Base-by-base conservation (phyloP, 2,797 vertebrate genomes). In the Thunnus albacares region DNA sequence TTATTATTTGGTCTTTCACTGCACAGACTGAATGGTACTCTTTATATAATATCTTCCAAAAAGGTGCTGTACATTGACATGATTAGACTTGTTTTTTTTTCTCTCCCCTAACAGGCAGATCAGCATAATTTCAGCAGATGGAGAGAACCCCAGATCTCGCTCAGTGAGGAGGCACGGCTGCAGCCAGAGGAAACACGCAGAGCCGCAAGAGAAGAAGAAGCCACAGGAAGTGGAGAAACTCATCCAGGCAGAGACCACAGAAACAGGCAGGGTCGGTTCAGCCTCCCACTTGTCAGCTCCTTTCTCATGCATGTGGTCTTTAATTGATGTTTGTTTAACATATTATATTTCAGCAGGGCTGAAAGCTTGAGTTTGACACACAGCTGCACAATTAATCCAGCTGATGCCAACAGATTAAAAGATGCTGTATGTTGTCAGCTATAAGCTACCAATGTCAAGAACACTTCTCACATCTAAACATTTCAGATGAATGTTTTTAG, bases 41-140 rank as follows among this genome's bases (percentile, higher is more conserved):
- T 26, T 28, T 9, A 18, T 11, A 10, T 47, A n/a, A 10, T 15
- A 9, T 18, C 11, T 18, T 51, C 35, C 26, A 56, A 12, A 1
- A 9, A 38, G 7, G 24, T 33, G 1, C 5, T 22, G 12, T 2
- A 9, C 22, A 6, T 12, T 47, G n/a, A 71, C 0, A 0, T 49
- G 1, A 8, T 22, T 43, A 52, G 1, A 52, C 6, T 9, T 28
- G 15, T 57, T 14, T 28, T 3, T n/a, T 8, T 4, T 66, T 33
- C 4, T 1, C 22, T 73, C 15, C 0, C 0, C 8, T 67, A 51
- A 4, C 91, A 99, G 98, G 93, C 96, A 99, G 92, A 95, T 98
- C 77, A 99, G 98, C 82, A 86, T 97, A 51, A 90, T 98, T 80
- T 99, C 98, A 38, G 92, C 92, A 0, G 98, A 99, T 1, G 91